These are phyloP conservation scores for Proisotoma minuta DNA, from an alignment of 2,888 invertebrate species.

Conservation along the genomic window DNA sequence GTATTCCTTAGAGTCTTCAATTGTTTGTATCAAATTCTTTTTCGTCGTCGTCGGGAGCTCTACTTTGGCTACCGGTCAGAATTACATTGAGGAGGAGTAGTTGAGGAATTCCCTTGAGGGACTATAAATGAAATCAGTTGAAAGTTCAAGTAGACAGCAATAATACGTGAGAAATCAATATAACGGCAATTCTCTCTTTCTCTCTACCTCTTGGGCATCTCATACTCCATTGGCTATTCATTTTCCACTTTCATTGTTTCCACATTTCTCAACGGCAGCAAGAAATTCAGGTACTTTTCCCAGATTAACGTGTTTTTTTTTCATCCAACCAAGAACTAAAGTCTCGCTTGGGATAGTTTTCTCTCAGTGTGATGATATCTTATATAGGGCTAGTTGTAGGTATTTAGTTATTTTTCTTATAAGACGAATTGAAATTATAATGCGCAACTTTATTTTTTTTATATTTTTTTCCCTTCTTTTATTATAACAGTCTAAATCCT, in stretches of 20 bases:
- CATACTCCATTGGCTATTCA: not conserved
- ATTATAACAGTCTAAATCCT: too few relatives aligned
- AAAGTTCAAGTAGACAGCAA: slow-evolving; percentile 6
- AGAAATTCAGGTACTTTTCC: not conserved
- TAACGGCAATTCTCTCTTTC: not conserved
- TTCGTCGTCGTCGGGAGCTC: not conserved
- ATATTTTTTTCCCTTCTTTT: too few relatives aligned
- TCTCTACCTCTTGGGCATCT: not conserved
- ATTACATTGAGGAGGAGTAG: not conserved
- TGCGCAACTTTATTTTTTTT: too few relatives aligned
- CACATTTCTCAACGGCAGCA: not conserved
- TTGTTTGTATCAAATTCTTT: slow-evolving; percentile 1
- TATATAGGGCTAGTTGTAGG: too few relatives aligned
- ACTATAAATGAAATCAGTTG: slow-evolving; percentile 13
- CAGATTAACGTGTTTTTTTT: not conserved
- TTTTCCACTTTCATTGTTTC: not conserved
- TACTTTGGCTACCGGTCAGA: not conserved
- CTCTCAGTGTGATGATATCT: too few relatives aligned
- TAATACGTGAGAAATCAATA: slow-evolving; percentile 17
- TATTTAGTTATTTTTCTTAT: too few relatives aligned
- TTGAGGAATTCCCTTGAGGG: slow-evolving; percentile 7
- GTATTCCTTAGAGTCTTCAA: not conserved
- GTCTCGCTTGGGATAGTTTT: too few relatives aligned
- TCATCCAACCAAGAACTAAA: not conserved
- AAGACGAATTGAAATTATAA: too few relatives aligned